phyloP scores from a whole-genome alignment of 2,888 invertebrate species.

The Cheilosia vulpina region DNA sequence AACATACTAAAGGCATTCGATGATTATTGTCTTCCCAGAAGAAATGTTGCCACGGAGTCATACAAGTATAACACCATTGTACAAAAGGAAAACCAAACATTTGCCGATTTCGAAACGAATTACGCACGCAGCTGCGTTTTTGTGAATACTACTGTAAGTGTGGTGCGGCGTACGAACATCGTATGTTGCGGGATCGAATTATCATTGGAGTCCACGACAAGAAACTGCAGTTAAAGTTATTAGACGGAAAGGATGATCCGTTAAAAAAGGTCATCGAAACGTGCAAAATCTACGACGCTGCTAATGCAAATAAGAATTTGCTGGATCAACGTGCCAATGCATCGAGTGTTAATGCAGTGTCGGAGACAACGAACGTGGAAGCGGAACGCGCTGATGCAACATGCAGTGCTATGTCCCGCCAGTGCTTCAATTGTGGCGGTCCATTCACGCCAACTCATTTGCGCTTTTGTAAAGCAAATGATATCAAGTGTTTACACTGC shows the following conservation, averaged over 20 bases:
- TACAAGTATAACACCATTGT: constrained; percentile 63
- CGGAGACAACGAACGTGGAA: not conserved
- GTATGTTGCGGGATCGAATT: constrained; percentile 74
- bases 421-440: too few species aligned
- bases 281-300: constrained; percentile 65
- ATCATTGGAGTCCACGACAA: constrained; percentile 71
- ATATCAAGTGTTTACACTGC: not conserved
- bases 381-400: not conserved
- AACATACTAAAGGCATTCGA: constrained; percentile 21
- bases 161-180: constrained; percentile 61
- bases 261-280: constrained; percentile 63
- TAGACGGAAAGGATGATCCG: constrained; percentile 64
- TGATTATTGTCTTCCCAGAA: constrained; percentile 42
- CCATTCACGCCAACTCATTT: too few species aligned
- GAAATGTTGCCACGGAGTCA: constrained; percentile 34
- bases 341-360: too few species aligned
- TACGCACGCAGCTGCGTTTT: constrained; percentile 53
- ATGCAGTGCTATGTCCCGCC: too few species aligned
- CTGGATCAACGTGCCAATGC: not conserved
- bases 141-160: constrained; percentile 68
- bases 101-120: constrained; percentile 68
- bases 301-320: constrained; percentile 50
- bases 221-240: constrained; percentile 70
- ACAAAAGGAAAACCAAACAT: constrained; percentile 65
- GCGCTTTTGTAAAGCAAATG: too few species aligned